phyloP scores from a whole-genome alignment of 2,888 invertebrate species.

The Hermaeophaga mercurialis region DNA sequence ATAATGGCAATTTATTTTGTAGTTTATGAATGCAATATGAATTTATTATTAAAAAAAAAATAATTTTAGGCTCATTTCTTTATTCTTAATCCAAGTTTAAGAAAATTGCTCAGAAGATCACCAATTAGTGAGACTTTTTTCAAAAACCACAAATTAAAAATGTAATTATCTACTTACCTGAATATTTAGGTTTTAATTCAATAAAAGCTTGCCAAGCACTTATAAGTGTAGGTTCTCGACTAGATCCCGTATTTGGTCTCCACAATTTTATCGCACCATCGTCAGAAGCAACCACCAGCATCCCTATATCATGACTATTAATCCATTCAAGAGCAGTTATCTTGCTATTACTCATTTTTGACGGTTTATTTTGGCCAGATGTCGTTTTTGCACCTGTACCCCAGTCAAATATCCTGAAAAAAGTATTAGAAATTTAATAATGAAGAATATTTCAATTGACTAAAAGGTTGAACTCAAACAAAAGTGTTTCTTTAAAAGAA shows the following conservation, averaged over 20 bases:
- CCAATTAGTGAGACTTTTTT: too few species aligned
- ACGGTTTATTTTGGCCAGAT: constrained; percentile 64
- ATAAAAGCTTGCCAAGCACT: constrained; percentile 87
- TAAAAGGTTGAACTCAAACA: too few species aligned
- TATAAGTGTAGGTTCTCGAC: constrained; percentile 64
- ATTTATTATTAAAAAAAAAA: too few species aligned
- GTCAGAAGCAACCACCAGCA: constrained; percentile 78
- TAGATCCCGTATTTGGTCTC: constrained; percentile 55
- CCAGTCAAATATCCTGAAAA: constrained; percentile 79
- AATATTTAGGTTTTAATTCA: constrained; percentile 55
- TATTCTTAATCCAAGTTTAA: too few species aligned
- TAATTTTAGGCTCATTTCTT: too few species aligned
- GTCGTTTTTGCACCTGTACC: constrained; percentile 74
- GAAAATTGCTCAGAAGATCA: too few species aligned
- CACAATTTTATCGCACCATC: constrained; percentile 79
- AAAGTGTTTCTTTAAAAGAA: too few species aligned
- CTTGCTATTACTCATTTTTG: constrained; percentile 60
- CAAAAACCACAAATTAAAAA: too few species aligned
- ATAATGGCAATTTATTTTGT: too few species aligned
- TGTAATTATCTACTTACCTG: constrained; percentile 40
- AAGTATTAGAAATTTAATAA: too few species aligned
- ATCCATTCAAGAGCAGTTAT: constrained; percentile 85
- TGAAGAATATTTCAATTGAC: too few species aligned
- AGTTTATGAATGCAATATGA: too few species aligned
- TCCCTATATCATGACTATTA: constrained; percentile 81